phyloP scores from a whole-genome alignment of 1,140 invertebrate genomes.

The Prorops nasuta region DNA sequence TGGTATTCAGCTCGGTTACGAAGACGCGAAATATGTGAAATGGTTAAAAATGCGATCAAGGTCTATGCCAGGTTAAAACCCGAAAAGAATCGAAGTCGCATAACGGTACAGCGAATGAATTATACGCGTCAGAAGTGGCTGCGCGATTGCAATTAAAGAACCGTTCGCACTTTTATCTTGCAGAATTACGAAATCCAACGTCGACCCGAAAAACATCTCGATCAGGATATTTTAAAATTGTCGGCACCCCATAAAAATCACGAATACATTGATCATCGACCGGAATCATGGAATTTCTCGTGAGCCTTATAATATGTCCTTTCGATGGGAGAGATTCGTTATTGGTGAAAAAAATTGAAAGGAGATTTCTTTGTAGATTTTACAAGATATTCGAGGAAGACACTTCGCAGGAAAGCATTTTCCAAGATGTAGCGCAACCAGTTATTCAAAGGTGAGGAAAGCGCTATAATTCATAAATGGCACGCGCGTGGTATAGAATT shows the following conservation, averaged over 20 bases:
- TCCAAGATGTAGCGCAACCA: conserved; percentile 53
- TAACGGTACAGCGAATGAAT: conserved; percentile 12
- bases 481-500: too few relatives aligned
- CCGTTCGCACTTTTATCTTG: neutral
- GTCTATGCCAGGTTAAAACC: conserved; percentile 49
- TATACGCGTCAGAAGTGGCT: neutral
- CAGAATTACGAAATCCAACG: conserved; percentile 40
- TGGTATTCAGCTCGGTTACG: conserved; percentile 11
- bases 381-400: conserved; percentile 50
- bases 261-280: conserved; percentile 33
- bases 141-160: too few relatives aligned
- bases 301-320: too few relatives aligned
- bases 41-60: conserved; percentile 50
- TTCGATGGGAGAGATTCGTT: too few relatives aligned
- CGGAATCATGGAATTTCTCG: conserved; percentile 38
- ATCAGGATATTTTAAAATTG: conserved; percentile 35
- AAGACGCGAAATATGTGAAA: conserved; percentile 19
- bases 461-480: conserved; percentile 4
- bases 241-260: conserved; percentile 17
- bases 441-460: conserved; percentile 51
- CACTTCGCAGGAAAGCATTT: conserved; percentile 46
- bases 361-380: conserved; percentile 41
- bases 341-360: neutral
- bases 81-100: conserved; percentile 29
- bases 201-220: conserved; percentile 26